Evolutionary conservation across 2,888 invertebrate genomes (phyloP).

Genomic region (Nephrotoma appendiculata): DNA sequence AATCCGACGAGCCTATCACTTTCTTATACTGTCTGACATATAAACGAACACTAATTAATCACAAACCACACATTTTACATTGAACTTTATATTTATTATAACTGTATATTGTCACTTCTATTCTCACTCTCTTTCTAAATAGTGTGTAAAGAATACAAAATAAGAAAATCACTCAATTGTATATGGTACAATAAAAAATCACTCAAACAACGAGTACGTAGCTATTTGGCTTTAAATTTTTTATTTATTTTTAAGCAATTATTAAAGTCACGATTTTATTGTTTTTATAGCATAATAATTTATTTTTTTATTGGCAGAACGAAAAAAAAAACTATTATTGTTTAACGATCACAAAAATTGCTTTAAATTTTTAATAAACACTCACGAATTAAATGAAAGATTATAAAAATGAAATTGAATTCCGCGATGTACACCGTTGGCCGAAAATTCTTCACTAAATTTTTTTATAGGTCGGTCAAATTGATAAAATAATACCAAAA

Average conservation of each 20-base stretch:
- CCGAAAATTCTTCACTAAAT: neutral
- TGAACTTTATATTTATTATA: neutral
- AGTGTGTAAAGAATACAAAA: too few species aligned
- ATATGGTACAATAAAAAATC: neutral
- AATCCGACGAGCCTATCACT: too few species aligned
- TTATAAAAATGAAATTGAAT: neutral
- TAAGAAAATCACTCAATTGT: neutral
- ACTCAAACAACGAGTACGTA: neutral
- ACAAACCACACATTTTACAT: too few species aligned
- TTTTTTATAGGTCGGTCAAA: too few species aligned
- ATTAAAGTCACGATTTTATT: neutral
- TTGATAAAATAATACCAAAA: too few species aligned
- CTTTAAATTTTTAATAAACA: neutral
- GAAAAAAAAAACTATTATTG: neutral
- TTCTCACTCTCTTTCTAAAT: neutral
- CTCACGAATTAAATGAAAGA: neutral
- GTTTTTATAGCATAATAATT: too few species aligned
- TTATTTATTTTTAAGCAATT: neutral
- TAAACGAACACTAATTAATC: too few species aligned
- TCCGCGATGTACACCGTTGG: neutral
- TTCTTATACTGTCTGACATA: too few species aligned
- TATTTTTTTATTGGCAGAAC: too few species aligned
- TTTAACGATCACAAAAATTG: neutral
- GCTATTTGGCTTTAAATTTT: neutral
- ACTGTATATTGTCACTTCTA: neutral